Evolutionary conservation across 2,888 invertebrate species (phyloP).

Genomic region (Microdon myrmicae): DNA sequence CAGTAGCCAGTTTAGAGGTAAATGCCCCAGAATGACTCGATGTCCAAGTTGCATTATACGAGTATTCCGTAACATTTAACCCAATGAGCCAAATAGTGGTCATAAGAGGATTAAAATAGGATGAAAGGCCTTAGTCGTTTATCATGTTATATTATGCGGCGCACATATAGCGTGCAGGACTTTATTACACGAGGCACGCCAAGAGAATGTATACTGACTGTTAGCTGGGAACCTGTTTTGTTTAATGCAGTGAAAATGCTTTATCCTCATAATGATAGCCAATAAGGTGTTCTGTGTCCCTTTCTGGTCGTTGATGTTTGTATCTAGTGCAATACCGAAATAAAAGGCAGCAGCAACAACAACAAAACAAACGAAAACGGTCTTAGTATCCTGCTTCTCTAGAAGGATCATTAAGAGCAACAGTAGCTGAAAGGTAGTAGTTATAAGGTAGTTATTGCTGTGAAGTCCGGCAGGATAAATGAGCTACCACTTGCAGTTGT

Average conservation of each 20-base stretch:
- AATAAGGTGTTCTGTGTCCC: conserved; percentile 35
- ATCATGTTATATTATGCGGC: conserved; percentile 28
- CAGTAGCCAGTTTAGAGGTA: too few relatives aligned
- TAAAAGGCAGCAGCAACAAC: too few relatives aligned
- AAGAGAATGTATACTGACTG: not conserved
- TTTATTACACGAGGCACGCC: conserved; percentile 22
- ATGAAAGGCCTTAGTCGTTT: conserved; percentile 36
- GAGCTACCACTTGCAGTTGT: conserved; percentile 23
- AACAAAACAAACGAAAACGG: not conserved
- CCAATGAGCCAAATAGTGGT: conserved; percentile 34
- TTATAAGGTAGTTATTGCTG: conserved; percentile 16
- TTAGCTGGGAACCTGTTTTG: not conserved
- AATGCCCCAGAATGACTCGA: too few relatives aligned
- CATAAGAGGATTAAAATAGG: conserved; percentile 41
- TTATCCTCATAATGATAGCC: conserved; percentile 35
- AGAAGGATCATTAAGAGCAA: conserved; percentile 27
- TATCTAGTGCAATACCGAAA: too few relatives aligned
- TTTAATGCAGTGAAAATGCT: conserved; percentile 21
- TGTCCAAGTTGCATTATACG: too few relatives aligned
- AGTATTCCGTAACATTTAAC: conserved; percentile 29
- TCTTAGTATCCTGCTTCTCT: too few relatives aligned
- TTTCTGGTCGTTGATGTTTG: conserved; percentile 27
- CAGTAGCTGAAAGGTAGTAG: conserved; percentile 1
- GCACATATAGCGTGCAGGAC: conserved; percentile 21
- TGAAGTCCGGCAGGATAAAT: too few relatives aligned